Percentiles rank a stretch among this genome's conserved stretches.
Conservation (phyloP, 2,113 vertebrate genomes). For the Pteruthius melanotis region DNA sequence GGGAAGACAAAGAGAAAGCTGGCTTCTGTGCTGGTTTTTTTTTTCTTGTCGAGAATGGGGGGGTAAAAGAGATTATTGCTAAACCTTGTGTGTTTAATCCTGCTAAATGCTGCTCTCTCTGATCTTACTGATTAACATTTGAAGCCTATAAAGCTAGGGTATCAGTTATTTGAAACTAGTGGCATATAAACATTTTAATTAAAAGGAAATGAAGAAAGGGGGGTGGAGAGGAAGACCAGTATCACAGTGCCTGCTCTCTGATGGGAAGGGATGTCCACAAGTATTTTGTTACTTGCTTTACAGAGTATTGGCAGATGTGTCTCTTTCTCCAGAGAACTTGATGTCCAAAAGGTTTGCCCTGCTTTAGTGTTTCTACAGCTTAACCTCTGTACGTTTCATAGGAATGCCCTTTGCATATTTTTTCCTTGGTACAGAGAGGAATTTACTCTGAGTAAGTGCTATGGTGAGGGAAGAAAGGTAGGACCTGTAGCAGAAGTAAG, state of each 20-base stretch:
- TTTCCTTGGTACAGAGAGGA: not conserved
- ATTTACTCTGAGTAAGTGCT: not conserved
- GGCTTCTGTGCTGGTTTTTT: not conserved
- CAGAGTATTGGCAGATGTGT: not conserved
- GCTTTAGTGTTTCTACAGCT: not conserved
- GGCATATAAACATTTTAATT: slow-evolving; percentile 24
- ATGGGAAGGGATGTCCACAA: not conserved
- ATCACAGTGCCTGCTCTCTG: accelerated
- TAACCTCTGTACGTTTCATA: not conserved
- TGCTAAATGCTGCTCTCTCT: slow-evolving; percentile 30
- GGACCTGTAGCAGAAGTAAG: not conserved
- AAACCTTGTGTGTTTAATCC: slow-evolving; percentile 54
- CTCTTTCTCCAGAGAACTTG: not conserved
- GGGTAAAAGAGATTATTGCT: not conserved
- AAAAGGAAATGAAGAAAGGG: not conserved
- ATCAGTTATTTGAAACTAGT: slow-evolving; percentile 36
- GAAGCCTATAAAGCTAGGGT: slow-evolving; percentile 8
- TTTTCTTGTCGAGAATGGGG: not conserved
- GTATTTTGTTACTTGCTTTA: not conserved
- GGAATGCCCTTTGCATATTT: not conserved
- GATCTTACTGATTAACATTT: slow-evolving; percentile 48
- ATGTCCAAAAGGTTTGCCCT: not conserved
- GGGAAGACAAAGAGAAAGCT: not conserved
- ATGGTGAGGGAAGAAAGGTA: not conserved
- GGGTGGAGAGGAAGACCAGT: accelerated